Conservation (phyloP, 1,140 invertebrate genomes). For the Drosophila punjabiensis region DNA sequence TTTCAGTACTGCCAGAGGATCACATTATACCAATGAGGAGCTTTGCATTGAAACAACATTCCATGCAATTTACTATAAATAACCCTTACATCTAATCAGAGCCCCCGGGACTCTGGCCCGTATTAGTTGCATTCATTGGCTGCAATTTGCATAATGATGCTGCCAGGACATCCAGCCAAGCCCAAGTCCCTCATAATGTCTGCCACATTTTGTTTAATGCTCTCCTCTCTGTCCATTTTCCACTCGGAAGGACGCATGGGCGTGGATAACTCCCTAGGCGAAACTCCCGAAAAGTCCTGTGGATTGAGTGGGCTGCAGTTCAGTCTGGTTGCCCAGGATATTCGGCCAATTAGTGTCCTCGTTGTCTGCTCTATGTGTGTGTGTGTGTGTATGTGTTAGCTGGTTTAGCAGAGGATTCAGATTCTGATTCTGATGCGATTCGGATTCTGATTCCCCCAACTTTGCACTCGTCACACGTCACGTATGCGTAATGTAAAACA, state of each 20-base stretch:
- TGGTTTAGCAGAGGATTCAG: not conserved
- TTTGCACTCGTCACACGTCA: constrained; percentile 21
- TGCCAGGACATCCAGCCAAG: constrained; percentile 11
- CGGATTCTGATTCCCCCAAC: not conserved
- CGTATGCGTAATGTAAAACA: constrained; percentile 59
- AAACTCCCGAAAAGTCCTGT: constrained; percentile 4
- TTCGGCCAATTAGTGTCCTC: constrained; percentile 51
- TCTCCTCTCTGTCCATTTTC: constrained; percentile 20
- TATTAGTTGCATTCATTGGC: constrained; percentile 56
- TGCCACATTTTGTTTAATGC: constrained; percentile 40
- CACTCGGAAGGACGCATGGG: not conserved
- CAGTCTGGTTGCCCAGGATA: constrained; percentile 41
- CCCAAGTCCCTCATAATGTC: constrained; percentile 27
- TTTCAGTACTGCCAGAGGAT: constrained; percentile 12
- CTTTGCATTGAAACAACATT: constrained; percentile 15
- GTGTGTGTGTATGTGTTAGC: constrained; percentile 3
- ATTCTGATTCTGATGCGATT: not conserved
- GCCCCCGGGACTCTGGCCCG: not conserved
- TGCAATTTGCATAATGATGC: constrained; percentile 62
- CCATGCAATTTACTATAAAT: constrained; percentile 57
- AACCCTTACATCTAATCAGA: constrained; percentile 46
- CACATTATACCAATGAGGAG: constrained; percentile 11
- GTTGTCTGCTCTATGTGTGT: constrained; percentile 2
- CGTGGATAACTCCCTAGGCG: constrained; percentile 11
- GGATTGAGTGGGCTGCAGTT: constrained; percentile 6